Conservation (phyloP, 2,888 invertebrate genomes). For the Leucania comma region DNA sequence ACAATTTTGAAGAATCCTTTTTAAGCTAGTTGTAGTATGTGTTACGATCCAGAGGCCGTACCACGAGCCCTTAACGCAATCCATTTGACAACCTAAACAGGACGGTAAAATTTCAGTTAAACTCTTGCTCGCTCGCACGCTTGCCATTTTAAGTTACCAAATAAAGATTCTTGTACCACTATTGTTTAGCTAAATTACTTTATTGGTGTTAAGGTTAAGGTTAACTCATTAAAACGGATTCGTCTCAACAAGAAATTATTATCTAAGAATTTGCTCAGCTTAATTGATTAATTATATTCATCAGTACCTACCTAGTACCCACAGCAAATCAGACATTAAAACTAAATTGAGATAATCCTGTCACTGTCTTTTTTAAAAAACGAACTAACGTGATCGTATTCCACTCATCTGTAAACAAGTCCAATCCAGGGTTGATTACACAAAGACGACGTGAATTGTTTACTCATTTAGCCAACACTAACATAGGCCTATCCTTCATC, state of each 20-base stretch:
- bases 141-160: no score
- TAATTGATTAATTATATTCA: neutral
- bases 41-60: no score
- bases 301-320: no score
- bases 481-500: neutral
- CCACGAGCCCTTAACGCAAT: no score
- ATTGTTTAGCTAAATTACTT: neutral
- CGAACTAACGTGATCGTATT: neutral
- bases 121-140: no score
- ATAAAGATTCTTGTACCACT: neutral
- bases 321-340: neutral
- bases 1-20: no score
- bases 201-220: conserved; percentile 1
- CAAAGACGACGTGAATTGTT: conserved; percentile 16
- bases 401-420: neutral
- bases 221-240: neutral
- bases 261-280: neutral
- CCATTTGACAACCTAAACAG: no score
- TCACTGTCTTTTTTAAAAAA: neutral
- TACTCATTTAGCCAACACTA: conserved; percentile 10
- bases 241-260: neutral
- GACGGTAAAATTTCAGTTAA: no score
- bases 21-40: no score
- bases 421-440: conserved; percentile 11
- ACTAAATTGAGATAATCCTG: neutral